Evolutionary conservation across 2,888 invertebrate genomes (phyloP).

Genomic region (Brachyptera putata): DNA sequence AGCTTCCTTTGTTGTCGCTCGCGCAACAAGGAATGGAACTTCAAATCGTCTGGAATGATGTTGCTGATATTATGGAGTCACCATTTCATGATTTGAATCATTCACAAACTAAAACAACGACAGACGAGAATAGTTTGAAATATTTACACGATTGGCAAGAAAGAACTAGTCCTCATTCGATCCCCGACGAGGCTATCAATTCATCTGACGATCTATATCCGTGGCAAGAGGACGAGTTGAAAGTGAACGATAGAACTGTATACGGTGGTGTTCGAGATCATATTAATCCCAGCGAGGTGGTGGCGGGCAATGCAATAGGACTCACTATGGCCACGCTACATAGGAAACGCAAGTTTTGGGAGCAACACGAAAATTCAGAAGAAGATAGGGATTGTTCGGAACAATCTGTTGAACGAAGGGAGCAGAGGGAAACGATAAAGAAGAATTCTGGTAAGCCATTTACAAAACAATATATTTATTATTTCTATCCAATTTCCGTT

Average conservation of each 20-base stretch:
- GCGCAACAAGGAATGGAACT: too few relatives aligned
- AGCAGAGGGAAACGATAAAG: slow-evolving; percentile 8
- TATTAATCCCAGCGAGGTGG: neutral
- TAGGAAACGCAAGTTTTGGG: slow-evolving; percentile 32
- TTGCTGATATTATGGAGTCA: slow-evolving; percentile 31
- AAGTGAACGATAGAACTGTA: too few relatives aligned
- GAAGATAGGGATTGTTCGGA: too few relatives aligned
- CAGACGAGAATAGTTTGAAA: neutral
- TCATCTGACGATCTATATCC: slow-evolving; percentile 8
- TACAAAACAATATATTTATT: too few relatives aligned
- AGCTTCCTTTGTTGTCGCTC: too few relatives aligned
- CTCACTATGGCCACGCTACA: neutral
- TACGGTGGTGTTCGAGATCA: neutral
- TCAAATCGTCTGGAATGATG: slow-evolving; percentile 31
- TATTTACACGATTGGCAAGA: slow-evolving; percentile 18
- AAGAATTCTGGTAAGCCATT: slow-evolving; percentile 24
- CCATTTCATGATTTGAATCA: slow-evolving; percentile 18
- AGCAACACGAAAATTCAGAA: slow-evolving; percentile 19
- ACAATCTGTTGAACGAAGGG: slow-evolving; percentile 39
- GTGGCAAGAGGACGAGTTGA: slow-evolving; percentile 4
- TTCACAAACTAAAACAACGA: neutral
- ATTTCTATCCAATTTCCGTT: too few relatives aligned
- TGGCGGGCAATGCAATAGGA: too few relatives aligned
- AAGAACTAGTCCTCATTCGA: neutral
- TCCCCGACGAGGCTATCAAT: neutral